A percentile compares a stretch with the other conserved stretches of the same genome.
phyloP scores from a whole-genome alignment of 2,888 invertebrate species.

The Andrena praecox region DNA sequence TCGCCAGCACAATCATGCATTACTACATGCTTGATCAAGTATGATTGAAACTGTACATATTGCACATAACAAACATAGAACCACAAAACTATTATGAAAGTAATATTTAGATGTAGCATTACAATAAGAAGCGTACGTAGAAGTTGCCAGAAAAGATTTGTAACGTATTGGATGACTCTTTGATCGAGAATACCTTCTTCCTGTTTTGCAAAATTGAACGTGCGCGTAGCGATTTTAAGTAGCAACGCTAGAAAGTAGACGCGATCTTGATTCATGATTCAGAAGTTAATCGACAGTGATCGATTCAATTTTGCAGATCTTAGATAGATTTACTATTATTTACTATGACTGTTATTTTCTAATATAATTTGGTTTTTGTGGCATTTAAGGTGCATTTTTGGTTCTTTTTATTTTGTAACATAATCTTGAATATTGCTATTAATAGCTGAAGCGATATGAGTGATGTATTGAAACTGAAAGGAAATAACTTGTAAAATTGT shows the following conservation, averaged over 20 bases:
- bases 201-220: conserved; percentile 5
- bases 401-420: conserved; percentile 38
- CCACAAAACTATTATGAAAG: not conserved
- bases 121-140: not conserved
- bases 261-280: not conserved
- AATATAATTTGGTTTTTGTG: conserved; percentile 40
- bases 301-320: conserved; percentile 1
- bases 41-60: conserved; percentile 40
- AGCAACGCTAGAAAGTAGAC: not conserved
- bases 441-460: conserved; percentile 63
- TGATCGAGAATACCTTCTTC: not conserved
- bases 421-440: conserved; percentile 43
- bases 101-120: too few species aligned
- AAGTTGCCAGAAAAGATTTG: not conserved
- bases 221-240: conserved; percentile 3
- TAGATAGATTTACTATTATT: conserved; percentile 15
- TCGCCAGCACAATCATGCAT: conserved; percentile 20
- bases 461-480: conserved; percentile 8
- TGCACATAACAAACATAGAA: conserved; percentile 23
- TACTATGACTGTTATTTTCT: conserved; percentile 54
- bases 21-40: conserved; percentile 38
- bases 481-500: not conserved
- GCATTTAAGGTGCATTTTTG: conserved; percentile 36
- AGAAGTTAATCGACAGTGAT: not conserved
- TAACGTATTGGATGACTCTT: not conserved